Base-by-base conservation (phyloP, 2,797 vertebrate genomes). In the Microctenopoma lineatum region DNA sequence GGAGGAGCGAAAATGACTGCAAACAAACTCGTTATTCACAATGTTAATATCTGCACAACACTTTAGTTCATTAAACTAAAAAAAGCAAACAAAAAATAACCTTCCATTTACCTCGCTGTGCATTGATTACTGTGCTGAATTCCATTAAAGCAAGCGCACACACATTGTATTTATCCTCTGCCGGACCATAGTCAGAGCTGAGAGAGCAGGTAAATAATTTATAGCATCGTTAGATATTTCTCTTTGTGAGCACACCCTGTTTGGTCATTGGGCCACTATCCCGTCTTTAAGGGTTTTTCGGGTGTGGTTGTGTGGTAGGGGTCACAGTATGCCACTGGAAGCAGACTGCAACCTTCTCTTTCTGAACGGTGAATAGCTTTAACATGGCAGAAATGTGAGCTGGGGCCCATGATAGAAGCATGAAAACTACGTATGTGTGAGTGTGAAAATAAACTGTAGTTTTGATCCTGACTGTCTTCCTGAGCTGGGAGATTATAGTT, bases 151-250 rank as follows among this genome's bases (percentile, higher is more conserved):
- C 70, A 77, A 73, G 9, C 34, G 21, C 67, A 53, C 55, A 51
- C n/a, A 70, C 53, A 32, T 34, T 34, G 59, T 15, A 15, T 52
- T 61, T 64, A 51, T 62, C 59, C 63, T 59, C 55, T 61, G 54
- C 69, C 63, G 71, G 45, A 63, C 45, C 60, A 21, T 53, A 57
- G 59, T 76, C n/a, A 18, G 48, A 25, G 47, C 77, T 11, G 62
- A 73, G 57, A 27, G 47, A 64, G 60, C 9, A 44, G 50, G 60
- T 86, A 67, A 91, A 88, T 91, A 87, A 89, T 85, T 87, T 52
- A 90, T 88, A 73, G 51, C 46, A 73, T 75, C 81, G 60, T 84
- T 77, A 66, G 62, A 80, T 77, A 66, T 84, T 85, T 78, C 72
- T 73, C 46, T 79, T 75, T 81, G 73, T 74, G 70, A 88, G 71